phyloP scores from a whole-genome alignment of 2,797 vertebrate genomes.

The Psittacula echo region DNA sequence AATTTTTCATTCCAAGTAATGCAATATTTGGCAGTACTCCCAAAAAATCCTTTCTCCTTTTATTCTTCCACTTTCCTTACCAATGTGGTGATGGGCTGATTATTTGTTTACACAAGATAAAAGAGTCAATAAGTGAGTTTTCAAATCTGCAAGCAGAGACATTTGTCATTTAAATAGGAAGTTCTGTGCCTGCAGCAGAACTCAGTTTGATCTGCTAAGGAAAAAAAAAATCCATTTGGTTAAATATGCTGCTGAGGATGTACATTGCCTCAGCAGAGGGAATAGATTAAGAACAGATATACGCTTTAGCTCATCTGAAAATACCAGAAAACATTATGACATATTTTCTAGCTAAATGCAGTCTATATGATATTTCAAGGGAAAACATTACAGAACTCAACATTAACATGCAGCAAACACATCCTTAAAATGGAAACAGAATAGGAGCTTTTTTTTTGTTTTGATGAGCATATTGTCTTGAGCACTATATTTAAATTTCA shows the following conservation, averaged over 20 bases:
- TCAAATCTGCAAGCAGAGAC: constrained; percentile 60
- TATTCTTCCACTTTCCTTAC: not conserved
- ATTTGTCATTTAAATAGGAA: constrained; percentile 76
- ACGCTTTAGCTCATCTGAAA: constrained; percentile 19
- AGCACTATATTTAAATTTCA: constrained; percentile 46
- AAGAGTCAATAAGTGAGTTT: constrained; percentile 71
- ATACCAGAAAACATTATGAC: constrained; percentile 43
- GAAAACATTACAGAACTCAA: constrained; percentile 26
- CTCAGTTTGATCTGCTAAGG: constrained; percentile 55
- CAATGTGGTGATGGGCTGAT: constrained; percentile 49
- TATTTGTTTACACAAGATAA: constrained; percentile 74
- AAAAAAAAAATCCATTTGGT: constrained; percentile 66
- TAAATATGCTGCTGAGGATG: constrained; percentile 67
- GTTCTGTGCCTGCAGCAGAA: constrained; percentile 66
- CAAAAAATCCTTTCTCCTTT: constrained; percentile 36
- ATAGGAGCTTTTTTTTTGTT: not conserved
- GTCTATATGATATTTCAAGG: constrained; percentile 19
- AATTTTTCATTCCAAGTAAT: constrained; percentile 62
- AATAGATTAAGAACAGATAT: constrained; percentile 37
- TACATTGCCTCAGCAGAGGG: constrained; percentile 31
- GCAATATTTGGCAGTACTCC: constrained; percentile 57
- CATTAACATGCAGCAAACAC: constrained; percentile 36
- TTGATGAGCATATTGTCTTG: constrained; percentile 53
- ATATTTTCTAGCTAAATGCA: not conserved
- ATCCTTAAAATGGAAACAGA: constrained; percentile 36